Conservation (phyloP, 2,113 vertebrate species). For the Stegastes partitus region DNA sequence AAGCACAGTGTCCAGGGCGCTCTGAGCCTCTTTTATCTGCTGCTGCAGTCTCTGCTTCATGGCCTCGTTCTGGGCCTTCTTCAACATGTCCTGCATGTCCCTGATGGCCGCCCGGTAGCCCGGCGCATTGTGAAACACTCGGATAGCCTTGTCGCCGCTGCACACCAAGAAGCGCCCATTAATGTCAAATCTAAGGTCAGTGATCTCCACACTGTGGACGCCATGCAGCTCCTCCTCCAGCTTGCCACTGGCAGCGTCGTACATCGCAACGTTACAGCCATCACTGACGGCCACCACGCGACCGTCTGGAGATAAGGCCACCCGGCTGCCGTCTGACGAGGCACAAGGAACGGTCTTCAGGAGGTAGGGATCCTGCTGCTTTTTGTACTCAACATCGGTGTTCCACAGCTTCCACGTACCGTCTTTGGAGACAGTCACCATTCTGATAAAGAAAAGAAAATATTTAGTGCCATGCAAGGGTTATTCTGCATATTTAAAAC, state of each 20-base stretch:
- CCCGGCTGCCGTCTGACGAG: conserved; percentile 80
- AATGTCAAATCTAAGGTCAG: conserved; percentile 90
- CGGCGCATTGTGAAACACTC: conserved; percentile 90
- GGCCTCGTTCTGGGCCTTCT: conserved; percentile 87
- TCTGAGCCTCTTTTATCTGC: conserved; percentile 89
- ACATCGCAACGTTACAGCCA: conserved; percentile 85
- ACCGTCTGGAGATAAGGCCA: conserved; percentile 91
- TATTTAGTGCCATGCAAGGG: too few relatives aligned
- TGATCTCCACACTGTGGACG: conserved; percentile 85
- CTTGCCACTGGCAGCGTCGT: conserved; percentile 82
- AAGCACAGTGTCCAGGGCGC: conserved; percentile 84
- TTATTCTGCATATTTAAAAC: too few relatives aligned
- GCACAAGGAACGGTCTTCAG: conserved; percentile 87
- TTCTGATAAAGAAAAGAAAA: conserved; percentile 80
- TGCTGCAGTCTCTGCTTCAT: conserved; percentile 91
- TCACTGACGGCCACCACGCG: conserved; percentile 88
- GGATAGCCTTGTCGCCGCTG: conserved; percentile 90
- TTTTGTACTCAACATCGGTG: conserved; percentile 94
- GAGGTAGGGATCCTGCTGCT: conserved; percentile 95
- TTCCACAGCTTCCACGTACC: conserved; percentile 98
- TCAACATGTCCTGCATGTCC: conserved; percentile 91
- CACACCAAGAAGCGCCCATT: conserved; percentile 89
- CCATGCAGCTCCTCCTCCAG: conserved; percentile 88
- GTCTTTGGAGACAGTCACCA: conserved; percentile 94
- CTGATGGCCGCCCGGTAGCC: conserved; percentile 90